Base-by-base conservation (phyloP, 2,888 invertebrate species). In the Clunio marinus region DNA sequence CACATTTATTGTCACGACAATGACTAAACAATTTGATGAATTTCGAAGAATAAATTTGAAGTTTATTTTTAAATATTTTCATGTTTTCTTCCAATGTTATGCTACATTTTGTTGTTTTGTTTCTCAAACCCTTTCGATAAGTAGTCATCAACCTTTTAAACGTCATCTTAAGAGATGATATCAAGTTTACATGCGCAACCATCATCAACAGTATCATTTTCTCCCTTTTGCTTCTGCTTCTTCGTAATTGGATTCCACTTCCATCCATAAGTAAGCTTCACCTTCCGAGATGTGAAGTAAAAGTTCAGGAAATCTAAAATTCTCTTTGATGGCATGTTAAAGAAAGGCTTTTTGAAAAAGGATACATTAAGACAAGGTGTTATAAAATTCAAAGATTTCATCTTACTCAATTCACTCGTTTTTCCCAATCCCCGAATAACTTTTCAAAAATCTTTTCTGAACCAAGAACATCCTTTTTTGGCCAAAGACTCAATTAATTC, bases 401-500 rank as follows among this genome's bases (percentile, higher is more conserved):
- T 15, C n/a, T 59, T 32, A n/a, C n/a, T n/a, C n/a, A n/a, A n/a
- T n/a, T n/a, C n/a, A n/a, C n/a, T n/a, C n/a, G n/a, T n/a, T n/a
- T n/a, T n/a, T n/a, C n/a, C n/a, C n/a, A n/a, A n/a, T n/a, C n/a
- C 22, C 2, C 8, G 57, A 28, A 25, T 27, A 13, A 1, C 24
- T 22, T 20, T 20, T 20, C 20, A 55, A 55, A 55, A 4, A 3
- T n/a, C n/a, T 55, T 59, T 28, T 13, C 57, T 27, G 32, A 7
- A 32, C 32, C 27, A 22, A 17, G 45, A 57, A 5, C 57, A 57
- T n/a, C 57, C 57, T 57, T 57, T 51, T 57, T 57, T 57, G 57
- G 57, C 27, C 57, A 57, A 25, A 65, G 45, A 66, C 65, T 32
- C 66, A 66, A 66, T 66, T 66, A 66, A 66, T 46, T 66, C 66